Evolutionary conservation across 2,888 invertebrate species (phyloP), one percentile per base, ranked within the genome.

Genomic region (Epirrhoe tristata): DNA sequence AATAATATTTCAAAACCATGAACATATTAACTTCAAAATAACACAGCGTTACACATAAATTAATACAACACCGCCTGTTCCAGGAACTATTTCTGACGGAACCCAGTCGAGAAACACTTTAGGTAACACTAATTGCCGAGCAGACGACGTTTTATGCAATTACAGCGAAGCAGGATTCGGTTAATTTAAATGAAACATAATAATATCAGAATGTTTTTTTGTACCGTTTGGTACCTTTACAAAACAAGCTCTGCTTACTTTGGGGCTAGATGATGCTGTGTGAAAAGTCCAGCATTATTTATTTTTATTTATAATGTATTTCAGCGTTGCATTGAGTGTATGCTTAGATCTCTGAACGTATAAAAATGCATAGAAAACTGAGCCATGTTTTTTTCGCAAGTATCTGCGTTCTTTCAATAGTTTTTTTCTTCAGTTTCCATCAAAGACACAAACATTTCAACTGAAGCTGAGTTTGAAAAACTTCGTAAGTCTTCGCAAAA

Each of bases 91-190:
- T 69, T 76, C 71, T 70, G 52, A 64, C 77, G 72, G 80, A 75
- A 76, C 71, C 77, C 67, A 70, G 76, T 70, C 71, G 75, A 67
- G 72, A 69, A 80, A 78, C 80, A 74, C 75, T 73, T 1, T 34
- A 73, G 58, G 71, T 74, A 76, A 69, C 72, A 74, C 70, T 80
- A 77, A 77, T 77, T 77, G 76, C 80, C 77, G 76, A 78, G 78
- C 77, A 74, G 81, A 80, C 80, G 85, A 83, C 78, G 78, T 78
- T 82, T 83, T 77, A 81, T 82, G 76, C 80, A 81, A 81, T 86
- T 82, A 84, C 66, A 50, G 17, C 43, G 53, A 53, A 53, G 50
- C 39, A 48, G 63, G 54, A 72, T 74, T 75, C 63, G 60, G 48
- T 63, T 67, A 61, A 74, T 68, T 73, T 73, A 58, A 73, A 74